Evolutionary conservation across 2,113 vertebrate species (phyloP).

Genomic region (Cyprinodon tularosa): DNA sequence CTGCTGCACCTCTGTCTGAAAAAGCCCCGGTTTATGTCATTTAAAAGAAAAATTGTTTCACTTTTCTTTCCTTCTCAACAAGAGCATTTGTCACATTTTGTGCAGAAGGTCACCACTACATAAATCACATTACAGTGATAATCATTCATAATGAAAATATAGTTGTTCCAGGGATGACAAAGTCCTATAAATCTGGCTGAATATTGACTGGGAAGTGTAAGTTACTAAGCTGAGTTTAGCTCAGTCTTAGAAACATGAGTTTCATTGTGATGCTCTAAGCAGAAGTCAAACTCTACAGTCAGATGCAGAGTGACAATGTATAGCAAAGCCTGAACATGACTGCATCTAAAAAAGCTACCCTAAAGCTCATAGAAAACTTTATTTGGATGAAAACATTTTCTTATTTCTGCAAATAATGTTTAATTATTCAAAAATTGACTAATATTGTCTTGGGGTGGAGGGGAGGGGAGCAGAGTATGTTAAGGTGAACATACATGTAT

Average conservation of each 20-base stretch:
- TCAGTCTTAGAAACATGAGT: neutral
- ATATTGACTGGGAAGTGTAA: constrained; percentile 7
- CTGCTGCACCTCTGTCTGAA: neutral
- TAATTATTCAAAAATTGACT: too few relatives aligned
- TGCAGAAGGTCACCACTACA: neutral
- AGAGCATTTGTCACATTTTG: constrained; percentile 2
- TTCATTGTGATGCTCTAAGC: neutral
- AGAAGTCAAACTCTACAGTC: neutral
- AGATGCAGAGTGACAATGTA: neutral
- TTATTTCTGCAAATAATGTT: too few relatives aligned
- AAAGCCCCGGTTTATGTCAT: neutral
- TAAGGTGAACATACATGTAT: too few relatives aligned
- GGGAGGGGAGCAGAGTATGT: too few relatives aligned
- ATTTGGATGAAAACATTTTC: too few relatives aligned
- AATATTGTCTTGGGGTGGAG: too few relatives aligned
- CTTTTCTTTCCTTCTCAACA: neutral
- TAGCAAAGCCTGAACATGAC: neutral
- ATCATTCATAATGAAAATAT: constrained; percentile 11
- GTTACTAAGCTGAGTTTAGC: neutral
- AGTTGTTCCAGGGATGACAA: constrained; percentile 12
- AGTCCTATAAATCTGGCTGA: neutral
- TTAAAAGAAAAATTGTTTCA: constrained; percentile 4
- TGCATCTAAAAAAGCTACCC: neutral
- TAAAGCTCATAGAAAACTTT: too few relatives aligned
- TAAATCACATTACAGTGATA: constrained; percentile 10